These are phyloP conservation scores for Volucella inanis DNA, from an alignment of 2,888 invertebrate species.

Conservation along the genomic window DNA sequence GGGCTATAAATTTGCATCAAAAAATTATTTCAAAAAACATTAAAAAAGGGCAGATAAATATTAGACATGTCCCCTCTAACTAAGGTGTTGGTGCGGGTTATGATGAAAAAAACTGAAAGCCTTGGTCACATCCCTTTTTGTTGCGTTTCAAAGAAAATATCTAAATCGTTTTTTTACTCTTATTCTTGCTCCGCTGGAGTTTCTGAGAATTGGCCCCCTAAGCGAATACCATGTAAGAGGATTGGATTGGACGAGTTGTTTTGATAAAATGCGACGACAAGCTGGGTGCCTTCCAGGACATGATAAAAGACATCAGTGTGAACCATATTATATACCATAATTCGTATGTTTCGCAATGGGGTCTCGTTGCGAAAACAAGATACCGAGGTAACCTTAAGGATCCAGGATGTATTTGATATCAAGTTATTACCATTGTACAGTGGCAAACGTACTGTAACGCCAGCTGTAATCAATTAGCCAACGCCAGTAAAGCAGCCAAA, in stretches of 20 bases:
- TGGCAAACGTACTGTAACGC: no score
- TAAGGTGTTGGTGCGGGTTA: slow-evolving; percentile 72
- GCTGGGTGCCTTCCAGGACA: no score
- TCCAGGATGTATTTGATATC: no score
- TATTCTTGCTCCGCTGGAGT: slow-evolving; percentile 34
- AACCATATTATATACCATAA: no score
- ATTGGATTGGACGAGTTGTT: slow-evolving; percentile 88
- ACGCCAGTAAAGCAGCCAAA: no score
- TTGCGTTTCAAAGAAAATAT: slow-evolving; percentile 64
- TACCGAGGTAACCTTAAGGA: no score
- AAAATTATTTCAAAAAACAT: slow-evolving; percentile 10
- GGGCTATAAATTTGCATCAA: neutral
- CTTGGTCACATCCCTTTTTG: slow-evolving; percentile 60
- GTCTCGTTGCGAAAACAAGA: no score
- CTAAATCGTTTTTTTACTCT: slow-evolving; percentile 22
- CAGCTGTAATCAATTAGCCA: no score
- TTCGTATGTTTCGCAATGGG: no score
- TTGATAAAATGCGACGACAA: no score
- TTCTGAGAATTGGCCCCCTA: slow-evolving; percentile 8
- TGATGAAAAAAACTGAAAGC: slow-evolving; percentile 66
- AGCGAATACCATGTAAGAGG: slow-evolving; percentile 77
- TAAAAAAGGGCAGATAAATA: slow-evolving; percentile 6
- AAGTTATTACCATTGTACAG: no score
- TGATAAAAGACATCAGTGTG: no score
- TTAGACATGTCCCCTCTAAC: slow-evolving; percentile 22